Evolutionary conservation across 2,888 invertebrate species (phyloP).

Genomic region (Junonia oenone): DNA sequence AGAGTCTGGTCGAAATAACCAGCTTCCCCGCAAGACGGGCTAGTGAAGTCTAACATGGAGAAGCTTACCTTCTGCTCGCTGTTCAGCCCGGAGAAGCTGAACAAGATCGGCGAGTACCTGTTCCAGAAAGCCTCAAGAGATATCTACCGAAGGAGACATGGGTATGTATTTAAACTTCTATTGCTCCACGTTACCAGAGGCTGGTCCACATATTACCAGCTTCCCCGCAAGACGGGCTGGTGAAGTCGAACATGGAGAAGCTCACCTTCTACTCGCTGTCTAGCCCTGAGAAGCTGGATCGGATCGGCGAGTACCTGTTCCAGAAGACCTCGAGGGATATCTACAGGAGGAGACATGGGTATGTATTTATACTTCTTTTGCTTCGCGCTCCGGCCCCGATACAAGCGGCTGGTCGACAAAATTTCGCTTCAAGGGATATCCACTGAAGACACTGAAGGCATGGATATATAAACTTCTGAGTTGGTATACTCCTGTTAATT

Average conservation of each 20-base stretch:
- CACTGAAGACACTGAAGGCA: conserved; percentile 90
- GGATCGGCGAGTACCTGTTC: conserved; percentile 98
- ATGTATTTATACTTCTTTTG: too few species aligned
- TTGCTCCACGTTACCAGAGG: conserved; percentile 97
- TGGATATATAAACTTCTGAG: too few species aligned
- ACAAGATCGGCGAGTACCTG: conserved; percentile 98
- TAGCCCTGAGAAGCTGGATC: conserved; percentile 97
- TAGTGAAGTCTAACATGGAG: conserved; percentile 99
- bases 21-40: conserved; percentile 94
- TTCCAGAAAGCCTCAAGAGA: conserved; percentile 94
- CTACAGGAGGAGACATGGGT: conserved; percentile 91
- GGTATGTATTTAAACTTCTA: too few species aligned
- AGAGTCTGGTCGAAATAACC: conserved; percentile 70
- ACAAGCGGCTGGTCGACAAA: conserved; percentile 81
- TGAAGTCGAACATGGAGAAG: conserved; percentile 99
- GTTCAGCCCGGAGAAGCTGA: conserved; percentile 98
- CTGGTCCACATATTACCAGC: conserved; percentile 98
- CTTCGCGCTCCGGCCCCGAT: conserved; percentile 96
- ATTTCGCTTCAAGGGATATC: conserved; percentile 96
- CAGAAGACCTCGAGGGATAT: conserved; percentile 94
- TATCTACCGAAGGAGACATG: conserved; percentile 91
- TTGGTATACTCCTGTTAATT: too few species aligned
- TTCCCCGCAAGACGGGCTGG: conserved; percentile 95
- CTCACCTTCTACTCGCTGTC: conserved; percentile 98
- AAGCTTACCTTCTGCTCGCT: conserved; percentile 98